phyloP scores from a whole-genome alignment of 2,888 invertebrate genomes.

The Polyploca ridens region DNA sequence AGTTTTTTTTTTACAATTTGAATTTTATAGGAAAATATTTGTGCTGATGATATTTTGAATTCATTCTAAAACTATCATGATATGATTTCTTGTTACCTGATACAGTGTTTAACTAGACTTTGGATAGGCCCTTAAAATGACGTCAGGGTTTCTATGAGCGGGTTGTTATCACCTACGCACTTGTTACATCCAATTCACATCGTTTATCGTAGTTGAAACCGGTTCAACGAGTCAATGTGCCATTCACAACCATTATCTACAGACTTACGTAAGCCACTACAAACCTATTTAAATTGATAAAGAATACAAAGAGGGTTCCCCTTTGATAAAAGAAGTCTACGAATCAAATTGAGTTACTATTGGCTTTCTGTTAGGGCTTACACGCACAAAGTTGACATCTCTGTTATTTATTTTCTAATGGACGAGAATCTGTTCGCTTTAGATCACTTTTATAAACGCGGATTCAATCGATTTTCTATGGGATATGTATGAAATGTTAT shows the following conservation, averaged over 20 bases:
- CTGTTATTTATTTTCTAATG: no score
- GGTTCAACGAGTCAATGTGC: constrained; percentile 25
- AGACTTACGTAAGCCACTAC: constrained; percentile 27
- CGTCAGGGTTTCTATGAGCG: constrained; percentile 40
- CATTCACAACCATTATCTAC: constrained; percentile 36
- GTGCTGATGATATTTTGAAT: neutral
- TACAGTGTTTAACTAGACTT: neutral
- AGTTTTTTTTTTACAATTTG: constrained; percentile 48
- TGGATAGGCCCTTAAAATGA: constrained; percentile 27
- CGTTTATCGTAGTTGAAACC: constrained; percentile 37
- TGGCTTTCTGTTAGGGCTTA: neutral
- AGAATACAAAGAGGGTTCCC: constrained; percentile 5
- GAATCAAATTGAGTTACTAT: neutral
- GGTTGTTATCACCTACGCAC: constrained; percentile 57
- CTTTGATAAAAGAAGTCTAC: constrained; percentile 6
- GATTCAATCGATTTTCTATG: no score
- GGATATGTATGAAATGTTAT: no score
- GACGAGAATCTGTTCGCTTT: no score
- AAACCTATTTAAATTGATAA: constrained; percentile 11
- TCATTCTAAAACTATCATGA: no score
- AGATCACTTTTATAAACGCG: no score
- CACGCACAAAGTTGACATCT: neutral
- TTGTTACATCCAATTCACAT: constrained; percentile 61
- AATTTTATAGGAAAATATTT: neutral
- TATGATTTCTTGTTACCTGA: no score